A percentile compares a stretch with the other conserved stretches of the same genome.
Conservation (phyloP, 2,797 vertebrate species). For the Halcyon badia region DNA sequence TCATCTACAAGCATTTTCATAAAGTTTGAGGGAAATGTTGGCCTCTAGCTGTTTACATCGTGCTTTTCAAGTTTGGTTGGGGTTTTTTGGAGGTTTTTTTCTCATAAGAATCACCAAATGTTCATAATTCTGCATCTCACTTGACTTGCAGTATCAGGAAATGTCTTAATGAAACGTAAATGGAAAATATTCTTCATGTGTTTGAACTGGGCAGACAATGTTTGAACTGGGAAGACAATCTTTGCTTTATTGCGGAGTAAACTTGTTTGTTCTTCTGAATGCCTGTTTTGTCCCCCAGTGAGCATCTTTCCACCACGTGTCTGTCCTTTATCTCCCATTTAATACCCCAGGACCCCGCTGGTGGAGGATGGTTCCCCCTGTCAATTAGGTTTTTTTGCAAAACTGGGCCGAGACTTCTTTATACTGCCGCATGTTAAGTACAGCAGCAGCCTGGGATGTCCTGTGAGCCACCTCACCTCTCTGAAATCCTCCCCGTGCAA, state of each 20-base stretch:
- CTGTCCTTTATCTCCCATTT: neutral
- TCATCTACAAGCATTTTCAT: neutral
- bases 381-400: neutral
- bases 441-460: neutral
- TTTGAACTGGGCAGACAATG: neutral
- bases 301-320: neutral
- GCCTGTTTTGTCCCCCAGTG: neutral
- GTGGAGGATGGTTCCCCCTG: too few species aligned
- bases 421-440: fast-evolving
- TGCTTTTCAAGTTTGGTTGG: neutral
- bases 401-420: neutral
- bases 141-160: neutral
- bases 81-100: neutral
- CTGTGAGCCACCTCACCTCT: neutral
- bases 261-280: neutral
- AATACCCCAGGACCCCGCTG: neutral
- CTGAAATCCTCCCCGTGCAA: too few species aligned
- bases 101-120: neutral
- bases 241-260: neutral
- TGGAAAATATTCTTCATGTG: fast-evolving
- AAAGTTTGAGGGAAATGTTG: neutral
- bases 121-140: neutral
- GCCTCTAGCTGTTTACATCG: neutral
- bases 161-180: neutral
- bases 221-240: neutral